Evolutionary conservation across 2,888 invertebrate species (phyloP), one percentile per base, ranked within the genome.

Genomic region (Cylindroiulus punctatus): DNA sequence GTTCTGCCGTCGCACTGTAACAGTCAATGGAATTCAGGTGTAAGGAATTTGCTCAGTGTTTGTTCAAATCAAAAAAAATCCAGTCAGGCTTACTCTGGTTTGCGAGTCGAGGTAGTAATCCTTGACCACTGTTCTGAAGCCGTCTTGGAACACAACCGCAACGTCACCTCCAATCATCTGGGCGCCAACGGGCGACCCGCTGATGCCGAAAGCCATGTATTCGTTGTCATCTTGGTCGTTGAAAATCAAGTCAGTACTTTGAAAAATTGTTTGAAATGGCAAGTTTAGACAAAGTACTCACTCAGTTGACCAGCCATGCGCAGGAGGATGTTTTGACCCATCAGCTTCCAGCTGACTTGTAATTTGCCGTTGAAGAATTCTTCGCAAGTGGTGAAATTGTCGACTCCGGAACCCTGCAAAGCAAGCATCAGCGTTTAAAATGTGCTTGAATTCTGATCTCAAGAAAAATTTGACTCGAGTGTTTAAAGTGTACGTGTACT

Each of bases 201-300:
- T 96, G 65, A 96, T 91, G 0, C 97, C 97, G 88, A 97, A 97
- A 0, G 96, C 95, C 92, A 97, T 95, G 91, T 97, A 97, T 90
- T 97, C 95, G 89, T 96, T 95, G 89, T 95, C 95, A 17, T 81
- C 89, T 89, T 52, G 19, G 40, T 14, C 42, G 10, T 12, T 26
- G 52, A 36, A 84, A 42, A 26, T 84, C 14, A 84, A 36, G 40
- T 40, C 42, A 40, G 22, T 8, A 7, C 22, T n/a, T 42, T 36
- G 36, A 19, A 40, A 4, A 7, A 8, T 32, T 30, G 12, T 12
- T 84, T 42, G 14, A 10, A 52, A 84, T 26, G 5, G 30, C 8
- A 12, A n/a, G 17, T 10, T 52, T 44, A 0, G 12, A 36, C 26
- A 7, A 4, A 52, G 1, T 36, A 82, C 86, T 57, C 65, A 85